Evolutionary conservation across 2,113 vertebrate species (phyloP).

Genomic region (Syngnathus typhle): DNA sequence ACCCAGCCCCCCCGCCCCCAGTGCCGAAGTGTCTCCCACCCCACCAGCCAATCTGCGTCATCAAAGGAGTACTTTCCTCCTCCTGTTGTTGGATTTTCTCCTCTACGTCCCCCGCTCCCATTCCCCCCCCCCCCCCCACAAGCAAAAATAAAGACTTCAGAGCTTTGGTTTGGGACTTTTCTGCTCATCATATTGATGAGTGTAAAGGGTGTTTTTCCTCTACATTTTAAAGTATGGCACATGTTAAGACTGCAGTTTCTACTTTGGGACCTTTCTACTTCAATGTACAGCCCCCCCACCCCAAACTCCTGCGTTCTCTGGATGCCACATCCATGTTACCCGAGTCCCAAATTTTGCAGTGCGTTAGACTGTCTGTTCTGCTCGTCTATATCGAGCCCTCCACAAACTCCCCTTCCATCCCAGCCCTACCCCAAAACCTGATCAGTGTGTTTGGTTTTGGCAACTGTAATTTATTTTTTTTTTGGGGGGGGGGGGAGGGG

Average conservation of each 20-base stretch:
- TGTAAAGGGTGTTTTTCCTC: slow-evolving; percentile 73
- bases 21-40: slow-evolving; percentile 68
- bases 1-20: slow-evolving; percentile 61
- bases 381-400: slow-evolving; percentile 32
- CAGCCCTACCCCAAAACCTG: slow-evolving; percentile 28
- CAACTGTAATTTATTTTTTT: slow-evolving; percentile 67
- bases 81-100: slow-evolving; percentile 27
- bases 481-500: slow-evolving; percentile 51
- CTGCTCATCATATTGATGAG: slow-evolving; percentile 99
- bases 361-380: slow-evolving; percentile 58
- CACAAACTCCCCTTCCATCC: slow-evolving; percentile 1
- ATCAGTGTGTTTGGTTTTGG: slow-evolving; percentile 55
- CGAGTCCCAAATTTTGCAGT: slow-evolving; percentile 21
- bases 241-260: slow-evolving; percentile 85
- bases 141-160: slow-evolving; percentile 87
- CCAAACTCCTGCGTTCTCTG: background rate
- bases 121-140: slow-evolving; percentile 53
- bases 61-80: slow-evolving; percentile 70
- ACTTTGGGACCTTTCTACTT: slow-evolving; percentile 79
- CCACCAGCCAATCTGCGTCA: slow-evolving; percentile 69
- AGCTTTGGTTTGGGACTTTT: slow-evolving; percentile 88
- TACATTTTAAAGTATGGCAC: slow-evolving; percentile 83
- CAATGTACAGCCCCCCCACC: slow-evolving; percentile 49
- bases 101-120: slow-evolving; percentile 55
- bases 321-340: background rate